Percentiles rank a stretch among this genome's conserved stretches.
Conservation (phyloP, 2,797 vertebrate species). For the Heteromormyrus szaboi region DNA sequence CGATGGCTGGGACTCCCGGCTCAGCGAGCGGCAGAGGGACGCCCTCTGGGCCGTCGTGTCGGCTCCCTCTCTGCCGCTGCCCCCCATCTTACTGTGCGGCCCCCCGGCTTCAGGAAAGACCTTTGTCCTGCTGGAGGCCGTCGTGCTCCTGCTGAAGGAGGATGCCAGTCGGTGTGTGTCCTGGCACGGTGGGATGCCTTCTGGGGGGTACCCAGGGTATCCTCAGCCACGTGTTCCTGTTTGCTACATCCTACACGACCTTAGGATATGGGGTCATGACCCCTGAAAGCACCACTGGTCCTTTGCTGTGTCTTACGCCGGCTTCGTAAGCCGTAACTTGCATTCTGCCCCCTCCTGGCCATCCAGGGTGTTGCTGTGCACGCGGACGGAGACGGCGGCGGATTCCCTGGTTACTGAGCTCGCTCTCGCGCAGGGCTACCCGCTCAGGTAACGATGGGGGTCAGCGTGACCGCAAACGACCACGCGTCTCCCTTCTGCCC, state of each 20-base stretch:
- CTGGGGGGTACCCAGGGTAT: background rate
- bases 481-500: background rate
- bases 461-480: background rate
- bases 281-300: background rate
- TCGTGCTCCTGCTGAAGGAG: conserved; percentile 18
- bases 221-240: background rate
- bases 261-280: background rate
- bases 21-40: conserved; percentile 24
- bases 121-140: conserved; percentile 23
- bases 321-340: background rate
- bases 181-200: background rate
- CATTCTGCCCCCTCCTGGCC: background rate
- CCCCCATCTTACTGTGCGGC: conserved; percentile 26
- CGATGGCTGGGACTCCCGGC: conserved; percentile 16
- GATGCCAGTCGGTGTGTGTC: conserved; percentile 16
- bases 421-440: background rate
- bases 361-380: conserved; percentile 30
- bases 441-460: conserved; percentile 21
- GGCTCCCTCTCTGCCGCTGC: conserved; percentile 15
- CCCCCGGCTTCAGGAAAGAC: conserved; percentile 29
- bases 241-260: background rate
- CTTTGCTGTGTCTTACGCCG: background rate
- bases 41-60: conserved; percentile 17
- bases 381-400: conserved; percentile 23
- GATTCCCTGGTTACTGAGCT: conserved; percentile 20